These are phyloP conservation scores for Rhadina sibilatrix DNA, from an alignment of 2,113 vertebrate species.

Conservation along the genomic window DNA sequence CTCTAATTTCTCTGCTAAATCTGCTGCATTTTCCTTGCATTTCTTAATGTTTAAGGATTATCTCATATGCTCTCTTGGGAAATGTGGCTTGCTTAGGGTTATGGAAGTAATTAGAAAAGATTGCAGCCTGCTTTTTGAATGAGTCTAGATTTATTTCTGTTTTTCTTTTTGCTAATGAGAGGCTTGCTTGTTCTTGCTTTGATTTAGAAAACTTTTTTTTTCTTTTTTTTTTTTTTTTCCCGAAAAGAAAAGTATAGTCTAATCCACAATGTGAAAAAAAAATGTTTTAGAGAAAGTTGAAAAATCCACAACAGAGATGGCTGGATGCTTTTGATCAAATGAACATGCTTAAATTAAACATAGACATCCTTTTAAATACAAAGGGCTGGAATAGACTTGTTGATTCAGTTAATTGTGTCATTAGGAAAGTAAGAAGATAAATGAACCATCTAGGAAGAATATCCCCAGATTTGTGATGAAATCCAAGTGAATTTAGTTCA, in stretches of 20 bases:
- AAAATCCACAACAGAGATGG: background rate
- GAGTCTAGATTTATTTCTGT: slow-evolving; percentile 39
- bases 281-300: background rate
- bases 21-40: background rate
- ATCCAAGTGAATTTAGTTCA: background rate
- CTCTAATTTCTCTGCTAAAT: slow-evolving; percentile 24
- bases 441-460: background rate
- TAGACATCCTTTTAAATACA: background rate
- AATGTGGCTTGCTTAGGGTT: slow-evolving; percentile 17
- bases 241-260: background rate
- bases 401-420: background rate
- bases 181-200: slow-evolving; percentile 11
- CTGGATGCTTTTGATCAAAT: background rate
- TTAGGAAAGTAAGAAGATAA: background rate
- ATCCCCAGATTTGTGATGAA: background rate
- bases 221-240: background rate
- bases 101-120: slow-evolving; percentile 52
- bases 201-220: background rate
- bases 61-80: slow-evolving; percentile 7
- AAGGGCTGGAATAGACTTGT: background rate
- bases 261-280: background rate
- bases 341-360: background rate
- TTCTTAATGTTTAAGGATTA: slow-evolving; percentile 50
- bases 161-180: slow-evolving; percentile 41
- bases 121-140: slow-evolving; percentile 48